Evolutionary conservation across 1,140 invertebrate genomes (phyloP).

Genomic region (Bombus haemorrhoidalis): DNA sequence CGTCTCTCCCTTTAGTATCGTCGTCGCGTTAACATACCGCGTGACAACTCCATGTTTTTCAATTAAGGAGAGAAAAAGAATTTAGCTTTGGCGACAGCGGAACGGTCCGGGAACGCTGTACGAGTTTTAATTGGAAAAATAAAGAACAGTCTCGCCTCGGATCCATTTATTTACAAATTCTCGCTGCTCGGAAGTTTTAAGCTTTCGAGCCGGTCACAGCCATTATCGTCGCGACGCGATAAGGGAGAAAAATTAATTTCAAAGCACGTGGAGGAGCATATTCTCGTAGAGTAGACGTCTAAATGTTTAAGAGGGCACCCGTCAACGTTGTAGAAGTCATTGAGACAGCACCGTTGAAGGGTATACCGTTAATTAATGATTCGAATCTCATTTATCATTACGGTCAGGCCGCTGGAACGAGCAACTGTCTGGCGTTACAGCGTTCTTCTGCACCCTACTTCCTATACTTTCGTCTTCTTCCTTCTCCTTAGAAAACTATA

Average conservation of each 20-base stretch:
- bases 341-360: slow-evolving; percentile 13
- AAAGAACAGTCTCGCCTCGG: too few relatives aligned
- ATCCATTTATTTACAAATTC: not conserved
- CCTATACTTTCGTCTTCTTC: slow-evolving; percentile 30
- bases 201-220: too few relatives aligned
- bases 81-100: not conserved
- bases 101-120: not conserved
- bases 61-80: not conserved
- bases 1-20: too few relatives aligned
- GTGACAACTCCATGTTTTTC: not conserved
- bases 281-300: slow-evolving; percentile 8
- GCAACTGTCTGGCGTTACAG: not conserved
- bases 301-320: slow-evolving; percentile 52
- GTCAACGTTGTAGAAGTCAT: slow-evolving; percentile 48
- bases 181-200: not conserved
- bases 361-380: slow-evolving; percentile 72
- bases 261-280: not conserved
- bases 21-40: not conserved
- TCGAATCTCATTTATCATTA: slow-evolving; percentile 76
- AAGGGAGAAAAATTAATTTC: slow-evolving; percentile 23
- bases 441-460: not conserved
- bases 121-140: not conserved
- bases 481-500: not conserved
- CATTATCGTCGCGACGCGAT: not conserved
- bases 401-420: not conserved